Conservation (phyloP, 2,113 vertebrate genomes). For the Zosterops hypoxanthus region DNA sequence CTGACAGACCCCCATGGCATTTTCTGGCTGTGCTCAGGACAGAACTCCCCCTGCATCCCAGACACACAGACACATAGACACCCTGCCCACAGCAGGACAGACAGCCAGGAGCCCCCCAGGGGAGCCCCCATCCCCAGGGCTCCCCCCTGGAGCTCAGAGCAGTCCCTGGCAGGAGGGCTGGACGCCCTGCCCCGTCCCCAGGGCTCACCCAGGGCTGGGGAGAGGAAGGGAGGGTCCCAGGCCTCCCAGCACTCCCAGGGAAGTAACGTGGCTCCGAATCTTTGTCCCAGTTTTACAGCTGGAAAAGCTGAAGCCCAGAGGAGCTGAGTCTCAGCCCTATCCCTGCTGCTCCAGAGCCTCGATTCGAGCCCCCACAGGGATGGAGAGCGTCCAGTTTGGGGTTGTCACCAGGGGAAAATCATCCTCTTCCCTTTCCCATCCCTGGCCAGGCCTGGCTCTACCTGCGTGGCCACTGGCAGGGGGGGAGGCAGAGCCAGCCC, state of each 20-base stretch:
- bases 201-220: not conserved
- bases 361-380: accelerated
- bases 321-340: not conserved
- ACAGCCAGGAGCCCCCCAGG: accelerated
- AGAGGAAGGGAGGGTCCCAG: slow-evolving; percentile 5
- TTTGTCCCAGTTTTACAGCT: slow-evolving; percentile 31
- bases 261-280: not conserved
- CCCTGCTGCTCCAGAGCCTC: not conserved
- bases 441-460: not conserved
- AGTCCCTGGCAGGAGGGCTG: not conserved
- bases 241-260: not conserved
- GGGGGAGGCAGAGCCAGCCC: not conserved
- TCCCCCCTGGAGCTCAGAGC: not conserved
- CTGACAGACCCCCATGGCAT: accelerated
- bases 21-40: not conserved
- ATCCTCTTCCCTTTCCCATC: not conserved
- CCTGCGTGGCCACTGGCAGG: not conserved
- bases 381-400: not conserved
- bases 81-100: not conserved
- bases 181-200: accelerated
- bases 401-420: not conserved
- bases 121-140: not conserved
- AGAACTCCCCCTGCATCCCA: not conserved
- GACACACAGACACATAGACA: not conserved
- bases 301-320: not conserved